Base-by-base conservation (phyloP, 1,140 invertebrate species). In the Telenomus remus region DNA sequence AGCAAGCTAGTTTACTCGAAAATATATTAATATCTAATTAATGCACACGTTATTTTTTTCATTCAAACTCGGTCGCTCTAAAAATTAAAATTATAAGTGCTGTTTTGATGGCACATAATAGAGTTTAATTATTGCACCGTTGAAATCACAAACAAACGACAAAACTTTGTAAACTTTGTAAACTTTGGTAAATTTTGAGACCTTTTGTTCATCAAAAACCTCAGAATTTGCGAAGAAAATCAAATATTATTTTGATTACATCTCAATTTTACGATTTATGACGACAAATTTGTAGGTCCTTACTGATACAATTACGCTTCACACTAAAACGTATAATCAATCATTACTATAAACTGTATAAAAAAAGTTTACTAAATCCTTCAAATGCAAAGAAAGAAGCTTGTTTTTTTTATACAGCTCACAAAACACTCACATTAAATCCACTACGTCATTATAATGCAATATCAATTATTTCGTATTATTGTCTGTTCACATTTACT, bases 401-500 rank as follows among this genome's bases (percentile, higher is more conserved):
- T 61, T 35, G 4, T 57, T 53, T 68, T 75, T 64, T 50, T 63
- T 3, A 27, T 27, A 69, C 60, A 64, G 59, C 65, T 33, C 48
- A 68, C 48, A 55, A 61, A 61, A 63, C 47, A 63, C 64, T 35
- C 13, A 13, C 34, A 14, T 47, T 66, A 68, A 35, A 10, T 10
- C n/a, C 66, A 61, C 60, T 27, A 27, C 19, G 19, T 27, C 19
- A 61, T 65, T 12, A 74, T n/a, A 77, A 39, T 39, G 37, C 37
- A 80, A 83, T 79, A 80, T 80, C 80, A 77, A 51, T 54, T 76
- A 72, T 80, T 77, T 43, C 78, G 80, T 71, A 73, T 88, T 88
- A 88, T 88, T 88, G 87, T 88, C 87, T 80, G 76, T 50, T 82
- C 87, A 88, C 87, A 87, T 87, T 84, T 81, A 85, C 80, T 46